phyloP scores from a whole-genome alignment of 1,140 invertebrate genomes.

The Cydia fagiglandana region DNA sequence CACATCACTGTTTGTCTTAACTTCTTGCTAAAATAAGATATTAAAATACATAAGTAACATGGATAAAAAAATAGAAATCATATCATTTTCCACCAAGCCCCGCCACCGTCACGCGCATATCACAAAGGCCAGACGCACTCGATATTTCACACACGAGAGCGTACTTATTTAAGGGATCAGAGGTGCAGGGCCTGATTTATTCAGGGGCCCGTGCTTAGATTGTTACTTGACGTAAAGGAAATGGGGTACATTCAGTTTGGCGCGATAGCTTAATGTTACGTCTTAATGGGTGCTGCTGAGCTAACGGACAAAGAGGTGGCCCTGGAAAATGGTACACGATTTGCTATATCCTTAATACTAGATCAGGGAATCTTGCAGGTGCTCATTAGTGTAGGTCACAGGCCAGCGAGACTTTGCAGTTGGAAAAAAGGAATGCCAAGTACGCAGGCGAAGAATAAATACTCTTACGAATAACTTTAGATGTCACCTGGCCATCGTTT shows the following conservation, averaged over 20 bases:
- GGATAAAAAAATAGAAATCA: too few species aligned
- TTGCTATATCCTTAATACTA: too few species aligned
- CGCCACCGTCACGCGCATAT: slow-evolving; percentile 35
- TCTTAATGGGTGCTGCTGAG: slow-evolving; percentile 25
- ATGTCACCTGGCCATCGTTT: too few species aligned
- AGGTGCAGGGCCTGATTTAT: slow-evolving; percentile 68
- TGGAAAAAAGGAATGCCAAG: too few species aligned
- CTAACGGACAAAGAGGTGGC: neutral
- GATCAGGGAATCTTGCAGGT: too few species aligned
- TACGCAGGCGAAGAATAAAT: too few species aligned
- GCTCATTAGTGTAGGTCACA: too few species aligned
- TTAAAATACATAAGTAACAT: neutral
- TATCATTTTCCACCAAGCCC: slow-evolving; percentile 35
- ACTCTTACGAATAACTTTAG: too few species aligned
- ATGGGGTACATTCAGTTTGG: slow-evolving; percentile 28
- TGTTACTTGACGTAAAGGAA: slow-evolving; percentile 35
- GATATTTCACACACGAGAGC: slow-evolving; percentile 69
- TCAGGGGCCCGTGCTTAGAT: slow-evolving; percentile 48
- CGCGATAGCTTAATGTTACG: slow-evolving; percentile 26
- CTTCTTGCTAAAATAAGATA: neutral
- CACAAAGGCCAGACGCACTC: slow-evolving; percentile 48
- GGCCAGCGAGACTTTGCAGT: too few species aligned
- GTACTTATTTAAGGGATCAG: slow-evolving; percentile 73
- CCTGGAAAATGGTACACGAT: neutral
- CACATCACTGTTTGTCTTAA: neutral